A percentile compares a stretch with the other conserved stretches of the same genome.
Evolutionary conservation across 2,888 invertebrate genomes (phyloP).

Genomic region (Rotaria macrura): DNA sequence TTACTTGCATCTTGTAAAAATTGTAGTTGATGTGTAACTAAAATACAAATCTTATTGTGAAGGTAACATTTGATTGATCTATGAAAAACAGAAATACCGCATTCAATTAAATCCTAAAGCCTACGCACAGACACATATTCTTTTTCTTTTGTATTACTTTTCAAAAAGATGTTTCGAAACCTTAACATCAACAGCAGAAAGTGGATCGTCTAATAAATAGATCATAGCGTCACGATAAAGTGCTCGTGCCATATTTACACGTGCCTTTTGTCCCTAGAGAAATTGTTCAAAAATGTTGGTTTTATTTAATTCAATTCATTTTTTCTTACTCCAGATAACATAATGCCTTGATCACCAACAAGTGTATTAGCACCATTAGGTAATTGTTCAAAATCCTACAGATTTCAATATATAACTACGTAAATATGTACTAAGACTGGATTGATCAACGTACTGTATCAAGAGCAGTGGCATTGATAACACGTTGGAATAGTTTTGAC

Average conservation of each 20-base stretch:
- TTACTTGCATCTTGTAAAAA: conserved; percentile 53
- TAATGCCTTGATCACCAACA: background rate
- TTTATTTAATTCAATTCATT: no score
- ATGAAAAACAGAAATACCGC: no score
- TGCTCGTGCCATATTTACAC: conserved; percentile 55
- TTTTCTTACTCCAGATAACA: background rate
- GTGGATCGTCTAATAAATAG: conserved; percentile 46
- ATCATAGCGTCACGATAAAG: conserved; percentile 63
- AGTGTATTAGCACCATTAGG: background rate
- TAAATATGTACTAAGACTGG: no score
- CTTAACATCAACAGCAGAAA: conserved; percentile 82
- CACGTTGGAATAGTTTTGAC: conserved; percentile 51
- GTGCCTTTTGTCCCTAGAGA: conserved; percentile 62
- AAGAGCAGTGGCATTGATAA: conserved; percentile 58
- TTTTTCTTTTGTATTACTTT: conserved; percentile 50
- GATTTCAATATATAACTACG: no score
- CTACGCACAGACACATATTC: no score
- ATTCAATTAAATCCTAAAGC: no score
- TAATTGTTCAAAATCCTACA: background rate
- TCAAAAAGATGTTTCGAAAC: conserved; percentile 79
- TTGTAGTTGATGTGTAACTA: conserved; percentile 75
- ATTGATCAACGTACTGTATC: conserved; percentile 48
- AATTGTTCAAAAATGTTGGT: background rate
- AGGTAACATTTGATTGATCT: conserved; percentile 47
- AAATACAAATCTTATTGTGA: conserved; percentile 61